phyloP scores from a whole-genome alignment of 35 echinoderm and acorn worm genomes.

The Heliocidaris tuberculata region DNA sequence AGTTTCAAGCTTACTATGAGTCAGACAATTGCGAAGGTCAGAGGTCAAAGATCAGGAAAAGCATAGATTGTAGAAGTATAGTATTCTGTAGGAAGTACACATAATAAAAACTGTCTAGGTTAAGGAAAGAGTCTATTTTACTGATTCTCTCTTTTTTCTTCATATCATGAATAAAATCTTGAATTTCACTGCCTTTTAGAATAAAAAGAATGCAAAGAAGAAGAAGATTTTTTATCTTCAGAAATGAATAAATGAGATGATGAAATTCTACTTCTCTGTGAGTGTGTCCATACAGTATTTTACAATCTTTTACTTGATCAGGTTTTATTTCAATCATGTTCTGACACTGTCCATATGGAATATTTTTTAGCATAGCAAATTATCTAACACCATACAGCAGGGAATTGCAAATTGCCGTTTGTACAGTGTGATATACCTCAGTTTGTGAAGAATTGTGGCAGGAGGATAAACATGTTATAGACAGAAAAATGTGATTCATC shows the following conservation, averaged over 20 bases:
- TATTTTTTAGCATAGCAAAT: too few relatives aligned
- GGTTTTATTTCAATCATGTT: too few relatives aligned
- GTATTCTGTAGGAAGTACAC: too few relatives aligned
- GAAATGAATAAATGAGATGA: background rate
- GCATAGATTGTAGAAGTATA: too few relatives aligned
- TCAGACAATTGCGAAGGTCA: too few relatives aligned
- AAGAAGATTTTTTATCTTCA: too few relatives aligned
- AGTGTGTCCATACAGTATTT: background rate
- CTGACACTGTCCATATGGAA: too few relatives aligned
- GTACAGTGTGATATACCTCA: background rate
- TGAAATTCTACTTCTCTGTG: background rate
- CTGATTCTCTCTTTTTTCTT: background rate
- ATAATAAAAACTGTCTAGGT: background rate
- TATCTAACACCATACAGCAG: too few relatives aligned
- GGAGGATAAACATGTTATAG: background rate
- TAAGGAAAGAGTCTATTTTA: too few relatives aligned
- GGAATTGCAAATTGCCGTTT: background rate
- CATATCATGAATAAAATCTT: background rate
- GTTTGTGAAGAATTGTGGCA: background rate
- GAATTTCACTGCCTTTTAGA: too few relatives aligned
- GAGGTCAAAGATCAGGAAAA: too few relatives aligned
- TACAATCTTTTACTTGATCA: background rate
- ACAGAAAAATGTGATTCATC: background rate
- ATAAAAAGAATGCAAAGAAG: background rate
- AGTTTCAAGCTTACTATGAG: too few relatives aligned